Evolutionary conservation across 2,113 vertebrate species (phyloP).

Genomic region (Melanotaenia duboulayi): DNA sequence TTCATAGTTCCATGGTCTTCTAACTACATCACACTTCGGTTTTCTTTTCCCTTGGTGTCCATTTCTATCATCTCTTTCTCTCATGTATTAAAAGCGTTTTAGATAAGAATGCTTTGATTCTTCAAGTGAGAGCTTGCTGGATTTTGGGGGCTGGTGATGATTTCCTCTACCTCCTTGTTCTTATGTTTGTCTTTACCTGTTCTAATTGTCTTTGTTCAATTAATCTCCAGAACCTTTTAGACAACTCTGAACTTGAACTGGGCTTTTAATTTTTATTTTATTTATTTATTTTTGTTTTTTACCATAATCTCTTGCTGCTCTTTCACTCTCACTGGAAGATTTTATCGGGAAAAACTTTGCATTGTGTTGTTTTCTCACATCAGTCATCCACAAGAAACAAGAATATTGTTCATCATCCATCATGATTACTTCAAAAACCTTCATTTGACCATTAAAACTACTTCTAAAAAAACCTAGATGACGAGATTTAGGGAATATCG

Average conservation of each 20-base stretch:
- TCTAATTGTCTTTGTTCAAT: slow-evolving; percentile 33
- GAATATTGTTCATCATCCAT: slow-evolving; percentile 22
- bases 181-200: slow-evolving; percentile 50
- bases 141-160: slow-evolving; percentile 53
- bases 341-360: slow-evolving; percentile 28
- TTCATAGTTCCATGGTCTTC: slow-evolving; percentile 62
- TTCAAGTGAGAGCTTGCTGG: slow-evolving; percentile 39
- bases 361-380: background rate
- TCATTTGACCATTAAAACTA: slow-evolving; percentile 39
- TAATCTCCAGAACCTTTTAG: slow-evolving; percentile 37
- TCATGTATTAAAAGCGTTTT: slow-evolving; percentile 1
- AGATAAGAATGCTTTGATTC: slow-evolving; percentile 28
- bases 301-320: slow-evolving; percentile 25
- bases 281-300: background rate
- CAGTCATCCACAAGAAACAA: slow-evolving; percentile 18
- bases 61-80: slow-evolving; percentile 31
- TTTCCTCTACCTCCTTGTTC: slow-evolving; percentile 72
- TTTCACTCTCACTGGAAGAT: slow-evolving; percentile 40
- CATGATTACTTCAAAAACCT: slow-evolving; percentile 21
- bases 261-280: slow-evolving; percentile 9
- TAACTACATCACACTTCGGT: slow-evolving; percentile 42
- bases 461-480: slow-evolving; percentile 4
- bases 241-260: slow-evolving; percentile 12
- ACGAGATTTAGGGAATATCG: slow-evolving; percentile 41
- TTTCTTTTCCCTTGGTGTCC: slow-evolving; percentile 7